Conservation (phyloP, 2,113 vertebrate genomes). For the Mus pahari region DNA sequence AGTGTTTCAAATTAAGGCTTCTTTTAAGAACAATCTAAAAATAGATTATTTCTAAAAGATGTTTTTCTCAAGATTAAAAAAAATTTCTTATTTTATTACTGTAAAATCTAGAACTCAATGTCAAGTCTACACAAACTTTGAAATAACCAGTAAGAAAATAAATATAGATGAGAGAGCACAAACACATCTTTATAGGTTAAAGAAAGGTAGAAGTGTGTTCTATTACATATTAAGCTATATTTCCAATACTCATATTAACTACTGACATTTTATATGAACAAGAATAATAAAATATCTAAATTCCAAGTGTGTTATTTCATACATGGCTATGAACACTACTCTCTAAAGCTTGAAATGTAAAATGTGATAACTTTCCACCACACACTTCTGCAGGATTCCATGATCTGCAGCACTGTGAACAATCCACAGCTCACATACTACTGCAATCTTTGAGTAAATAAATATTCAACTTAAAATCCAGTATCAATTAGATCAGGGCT, state of each 20-base stretch:
- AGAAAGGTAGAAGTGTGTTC: background rate
- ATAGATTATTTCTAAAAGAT: background rate
- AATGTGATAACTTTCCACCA: background rate
- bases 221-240: background rate
- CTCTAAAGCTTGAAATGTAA: background rate
- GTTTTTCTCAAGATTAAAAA: background rate
- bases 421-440: conserved; percentile 4
- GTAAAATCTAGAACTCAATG: background rate
- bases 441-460: conserved; percentile 2
- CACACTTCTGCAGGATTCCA: background rate
- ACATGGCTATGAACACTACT: background rate
- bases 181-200: background rate
- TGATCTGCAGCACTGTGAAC: background rate
- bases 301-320: background rate
- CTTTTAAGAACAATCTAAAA: conserved; percentile 3
- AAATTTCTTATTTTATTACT: background rate
- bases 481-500: background rate
- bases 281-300: conserved; percentile 16
- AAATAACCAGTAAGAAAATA: background rate
- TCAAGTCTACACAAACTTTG: background rate
- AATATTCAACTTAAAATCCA: conserved; percentile 44
- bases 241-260: background rate
- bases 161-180: background rate
- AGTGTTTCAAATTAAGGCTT: conserved; percentile 49
- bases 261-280: background rate